Evolutionary conservation across 2,113 vertebrate species (phyloP), one percentile per base, ranked within the genome.

Genomic region (Abramis brama): DNA sequence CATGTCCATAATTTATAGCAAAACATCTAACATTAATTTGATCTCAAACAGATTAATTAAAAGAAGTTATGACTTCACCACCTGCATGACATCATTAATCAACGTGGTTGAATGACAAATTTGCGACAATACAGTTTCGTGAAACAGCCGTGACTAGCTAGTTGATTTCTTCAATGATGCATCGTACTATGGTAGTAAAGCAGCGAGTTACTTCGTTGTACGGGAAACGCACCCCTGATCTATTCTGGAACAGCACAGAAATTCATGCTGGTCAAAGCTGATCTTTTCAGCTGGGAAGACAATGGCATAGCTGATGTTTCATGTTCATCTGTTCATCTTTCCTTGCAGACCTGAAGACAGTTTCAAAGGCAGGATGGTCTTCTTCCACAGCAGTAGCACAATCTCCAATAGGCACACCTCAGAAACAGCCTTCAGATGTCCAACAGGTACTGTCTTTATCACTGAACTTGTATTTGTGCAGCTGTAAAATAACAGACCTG

Each of bases 321-420:
- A 30, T 76, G 25, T 52, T 76, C 13, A 55, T 57, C 9, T 62
- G 15, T 85, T 55, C 2, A 74, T 85, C 36, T 86, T 3, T 88
- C 50, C 84, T 86, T 88, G 62, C 84, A 99, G 97, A 99, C 88
- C 87, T 95, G 45, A 99, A 97, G 94, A 91, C 93, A 1, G 94
- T 94, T 83, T 96, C 96, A 86, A 97, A 97, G 50, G 92, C 97
- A 43, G 94, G 96, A 83, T 96, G 97, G 17, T 97, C 97, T 55
- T 95, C 96, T 0, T 97, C 97, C 77, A 96, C 96, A 0, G 96
- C 97, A 71, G 95, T 95, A 84, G 97, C 96, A 91, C 96, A 96
- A 90, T 98, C 98, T 85, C 92, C 97, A 0, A 94, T 96, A 5
- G 96, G 96, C 17, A 94, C 96, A 59, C 98, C 98, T 89, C 97